phyloP scores from a whole-genome alignment of 2,888 invertebrate species.

The Clistopyga incitator region DNA sequence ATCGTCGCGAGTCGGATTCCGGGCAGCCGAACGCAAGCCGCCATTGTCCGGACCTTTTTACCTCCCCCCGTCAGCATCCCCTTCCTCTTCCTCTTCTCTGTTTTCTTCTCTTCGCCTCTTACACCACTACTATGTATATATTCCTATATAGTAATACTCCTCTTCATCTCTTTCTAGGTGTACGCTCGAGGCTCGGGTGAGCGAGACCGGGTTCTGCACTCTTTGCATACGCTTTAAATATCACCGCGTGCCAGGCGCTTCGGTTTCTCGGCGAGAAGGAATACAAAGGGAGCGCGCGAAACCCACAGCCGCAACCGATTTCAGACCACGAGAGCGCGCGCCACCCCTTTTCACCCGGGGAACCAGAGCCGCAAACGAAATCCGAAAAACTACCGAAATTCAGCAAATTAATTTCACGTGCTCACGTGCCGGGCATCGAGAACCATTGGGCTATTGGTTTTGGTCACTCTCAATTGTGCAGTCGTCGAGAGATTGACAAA shows the following conservation, averaged over 20 bases:
- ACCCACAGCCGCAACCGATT: constrained; percentile 14
- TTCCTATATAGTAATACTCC: constrained; percentile 14
- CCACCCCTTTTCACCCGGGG: neutral
- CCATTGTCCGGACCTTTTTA: constrained; percentile 81
- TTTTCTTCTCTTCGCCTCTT: constrained; percentile 41
- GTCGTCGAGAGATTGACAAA: too few species aligned
- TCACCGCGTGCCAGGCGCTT: constrained; percentile 73
- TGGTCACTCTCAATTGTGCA: neutral
- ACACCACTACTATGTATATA: constrained; percentile 43
- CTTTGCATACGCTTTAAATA: constrained; percentile 83
- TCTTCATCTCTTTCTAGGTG: constrained; percentile 48
- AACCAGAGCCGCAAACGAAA: constrained; percentile 1
- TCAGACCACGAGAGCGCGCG: constrained; percentile 20
- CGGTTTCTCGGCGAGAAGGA: constrained; percentile 55
- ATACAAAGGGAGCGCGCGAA: constrained; percentile 49
- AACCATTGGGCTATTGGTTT: neutral
- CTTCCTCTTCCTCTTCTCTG: constrained; percentile 37
- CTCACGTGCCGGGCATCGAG: neutral
- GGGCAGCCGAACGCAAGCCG: constrained; percentile 81
- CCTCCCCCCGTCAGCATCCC: constrained; percentile 58
- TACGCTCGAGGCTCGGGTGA: constrained; percentile 26
- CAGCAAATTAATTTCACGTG: constrained; percentile 54
- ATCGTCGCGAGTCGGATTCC: constrained; percentile 82
- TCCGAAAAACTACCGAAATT: constrained; percentile 20
- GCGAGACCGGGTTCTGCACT: constrained; percentile 73